These are phyloP conservation scores for Apistogramma diplotaenia DNA, from an alignment of 2,113 vertebrate genomes.

Conservation along the genomic window DNA sequence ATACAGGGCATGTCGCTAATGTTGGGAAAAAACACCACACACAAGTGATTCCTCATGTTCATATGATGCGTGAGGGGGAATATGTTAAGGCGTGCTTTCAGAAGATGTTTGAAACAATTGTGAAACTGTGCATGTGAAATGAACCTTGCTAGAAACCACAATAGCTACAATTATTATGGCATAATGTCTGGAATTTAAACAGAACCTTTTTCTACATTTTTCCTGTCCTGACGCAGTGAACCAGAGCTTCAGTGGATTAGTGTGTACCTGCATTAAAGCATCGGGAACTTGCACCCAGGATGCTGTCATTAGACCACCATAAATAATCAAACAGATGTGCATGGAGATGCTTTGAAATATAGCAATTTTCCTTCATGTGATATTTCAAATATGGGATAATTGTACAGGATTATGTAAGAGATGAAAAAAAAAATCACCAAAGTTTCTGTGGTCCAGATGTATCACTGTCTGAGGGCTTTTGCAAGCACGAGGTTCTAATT, in stretches of 20 bases:
- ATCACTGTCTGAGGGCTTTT: not conserved
- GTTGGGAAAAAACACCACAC: not conserved
- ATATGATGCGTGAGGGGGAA: not conserved
- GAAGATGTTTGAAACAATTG: not conserved
- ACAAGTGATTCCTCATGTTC: not conserved
- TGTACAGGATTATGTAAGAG: not conserved
- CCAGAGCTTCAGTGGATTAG: not conserved
- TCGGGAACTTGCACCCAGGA: not conserved
- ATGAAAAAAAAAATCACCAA: not conserved
- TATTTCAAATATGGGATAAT: not conserved
- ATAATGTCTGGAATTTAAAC: not conserved
- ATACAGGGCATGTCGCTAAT: not conserved
- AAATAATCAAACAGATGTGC: not conserved
- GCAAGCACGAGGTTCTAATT: not conserved
- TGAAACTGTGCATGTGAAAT: not conserved
- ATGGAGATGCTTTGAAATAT: not conserved
- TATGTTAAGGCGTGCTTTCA: not conserved
- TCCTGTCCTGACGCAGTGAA: not conserved
- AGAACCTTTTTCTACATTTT: not conserved
- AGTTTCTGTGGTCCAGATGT: not conserved
- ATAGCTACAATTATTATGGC: not conserved
- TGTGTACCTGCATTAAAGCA: not conserved
- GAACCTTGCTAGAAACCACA: not conserved
- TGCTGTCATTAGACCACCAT: not conserved
- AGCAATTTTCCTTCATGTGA: not conserved